A percentile compares a stretch with the other conserved stretches of the same genome.
Evolutionary conservation across 23 tunicate genomes (phyloP).

Genomic region (Trididemnum miniatum): DNA sequence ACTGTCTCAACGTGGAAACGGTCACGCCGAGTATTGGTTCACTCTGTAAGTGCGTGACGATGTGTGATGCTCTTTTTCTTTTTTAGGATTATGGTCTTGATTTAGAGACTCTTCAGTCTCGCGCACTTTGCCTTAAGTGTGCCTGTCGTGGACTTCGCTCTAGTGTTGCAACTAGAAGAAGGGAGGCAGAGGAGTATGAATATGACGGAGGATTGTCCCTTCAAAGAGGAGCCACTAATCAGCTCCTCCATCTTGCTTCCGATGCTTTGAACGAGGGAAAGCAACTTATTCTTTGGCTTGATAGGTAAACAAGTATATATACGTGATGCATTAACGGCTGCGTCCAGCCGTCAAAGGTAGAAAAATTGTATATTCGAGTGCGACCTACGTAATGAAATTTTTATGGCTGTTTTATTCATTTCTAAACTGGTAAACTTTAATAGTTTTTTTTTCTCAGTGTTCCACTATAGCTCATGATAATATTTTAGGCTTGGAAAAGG

Average conservation of each 20-base stretch:
- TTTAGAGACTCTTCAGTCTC: conserved; percentile 75
- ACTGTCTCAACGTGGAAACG: no score
- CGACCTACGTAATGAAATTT: no score
- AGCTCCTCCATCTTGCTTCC: conserved; percentile 61
- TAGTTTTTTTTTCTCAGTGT: no score
- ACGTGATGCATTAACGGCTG: no score
- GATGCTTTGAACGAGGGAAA: conserved; percentile 84
- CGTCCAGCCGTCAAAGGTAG: no score
- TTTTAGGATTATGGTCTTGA: conserved; percentile 75
- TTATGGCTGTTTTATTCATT: not conserved
- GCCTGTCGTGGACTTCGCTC: conserved; percentile 74
- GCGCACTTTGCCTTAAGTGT: conserved; percentile 76
- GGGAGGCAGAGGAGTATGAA: conserved; percentile 59
- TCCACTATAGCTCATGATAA: no score
- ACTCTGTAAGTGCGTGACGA: no score
- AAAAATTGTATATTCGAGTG: not conserved
- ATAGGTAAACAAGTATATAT: conserved; percentile 65
- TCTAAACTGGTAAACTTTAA: not conserved
- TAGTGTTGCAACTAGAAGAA: conserved; percentile 51
- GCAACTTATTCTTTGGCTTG: conserved; percentile 82
- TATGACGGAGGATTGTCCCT: conserved; percentile 62
- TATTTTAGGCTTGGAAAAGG: no score
- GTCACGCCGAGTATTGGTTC: no score
- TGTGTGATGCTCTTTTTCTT: not conserved
- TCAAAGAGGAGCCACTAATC: conserved; percentile 71